A percentile compares a stretch with the other conserved stretches of the same genome.
phyloP scores from a whole-genome alignment of 2,113 vertebrate genomes.

The Brachypodius melanocephalos region DNA sequence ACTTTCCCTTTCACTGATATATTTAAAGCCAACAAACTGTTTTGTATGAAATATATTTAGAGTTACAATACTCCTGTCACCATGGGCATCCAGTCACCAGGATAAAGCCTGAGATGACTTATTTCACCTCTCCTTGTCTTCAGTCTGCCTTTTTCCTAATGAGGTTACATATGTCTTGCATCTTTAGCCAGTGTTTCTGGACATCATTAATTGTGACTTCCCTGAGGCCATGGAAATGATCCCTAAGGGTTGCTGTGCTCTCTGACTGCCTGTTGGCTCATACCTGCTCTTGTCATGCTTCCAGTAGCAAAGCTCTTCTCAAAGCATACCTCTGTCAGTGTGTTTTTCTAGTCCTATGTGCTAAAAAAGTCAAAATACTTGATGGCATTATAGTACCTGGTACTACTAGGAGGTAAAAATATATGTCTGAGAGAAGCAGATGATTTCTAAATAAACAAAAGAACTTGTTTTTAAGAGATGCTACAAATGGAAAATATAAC shows the following conservation, averaged over 20 bases:
- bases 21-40: neutral
- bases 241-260: neutral
- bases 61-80: neutral
- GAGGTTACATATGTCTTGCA: neutral
- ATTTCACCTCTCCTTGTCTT: neutral
- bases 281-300: neutral
- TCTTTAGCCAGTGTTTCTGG: neutral
- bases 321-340: neutral
- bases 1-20: slow-evolving; percentile 53
- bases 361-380: neutral
- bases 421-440: neutral
- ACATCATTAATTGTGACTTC: neutral
- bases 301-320: neutral
- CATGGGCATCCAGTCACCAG: neutral
- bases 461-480: neutral
- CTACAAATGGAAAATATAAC: neutral
- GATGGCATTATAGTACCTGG: neutral
- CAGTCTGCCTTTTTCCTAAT: neutral
- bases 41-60: neutral
- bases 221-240: neutral
- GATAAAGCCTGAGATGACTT: neutral
- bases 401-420: neutral
- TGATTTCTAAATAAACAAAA: neutral
- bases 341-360: neutral
- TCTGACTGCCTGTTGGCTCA: neutral